Percentiles rank a stretch among this genome's conserved stretches.
Evolutionary conservation across 2,888 invertebrate genomes (phyloP).

Genomic region (Campopleginae sp.): DNA sequence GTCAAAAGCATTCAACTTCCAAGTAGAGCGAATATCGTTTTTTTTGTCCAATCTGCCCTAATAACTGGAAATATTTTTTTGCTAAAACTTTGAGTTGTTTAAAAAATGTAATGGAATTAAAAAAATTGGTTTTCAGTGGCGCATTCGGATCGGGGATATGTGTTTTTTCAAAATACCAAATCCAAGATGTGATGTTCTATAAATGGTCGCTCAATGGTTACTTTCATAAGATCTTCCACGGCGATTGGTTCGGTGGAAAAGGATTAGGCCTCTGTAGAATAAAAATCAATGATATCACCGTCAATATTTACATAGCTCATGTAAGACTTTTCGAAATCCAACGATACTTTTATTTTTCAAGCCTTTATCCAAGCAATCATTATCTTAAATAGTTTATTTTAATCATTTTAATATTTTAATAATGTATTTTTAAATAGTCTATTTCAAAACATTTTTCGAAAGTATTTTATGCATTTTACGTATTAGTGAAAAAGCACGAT

Average conservation of each 20-base stretch:
- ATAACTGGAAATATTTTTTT: too few species aligned
- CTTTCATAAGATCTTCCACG: slow-evolving; percentile 97
- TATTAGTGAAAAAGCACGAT: not conserved
- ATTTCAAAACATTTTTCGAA: not conserved
- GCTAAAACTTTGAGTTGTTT: not conserved
- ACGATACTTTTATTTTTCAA: not conserved
- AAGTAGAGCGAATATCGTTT: too few species aligned
- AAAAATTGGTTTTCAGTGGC: slow-evolving; percentile 88
- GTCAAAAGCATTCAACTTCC: too few species aligned
- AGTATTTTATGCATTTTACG: not conserved
- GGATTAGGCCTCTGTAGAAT: slow-evolving; percentile 94
- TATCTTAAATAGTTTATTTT: not conserved
- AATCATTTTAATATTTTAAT: too few species aligned
- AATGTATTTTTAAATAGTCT: too few species aligned
- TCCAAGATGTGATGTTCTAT: slow-evolving; percentile 95
- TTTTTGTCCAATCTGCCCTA: too few species aligned
- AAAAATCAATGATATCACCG: slow-evolving; percentile 87
- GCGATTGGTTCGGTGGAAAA: slow-evolving; percentile 99
- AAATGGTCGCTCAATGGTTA: slow-evolving; percentile 99
- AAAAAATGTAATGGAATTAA: not conserved
- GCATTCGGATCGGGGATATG: slow-evolving; percentile 96
- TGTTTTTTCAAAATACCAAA: slow-evolving; percentile 92
- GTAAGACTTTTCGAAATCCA: slow-evolving; percentile 85
- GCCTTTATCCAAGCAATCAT: not conserved
- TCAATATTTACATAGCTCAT: slow-evolving; percentile 97